A percentile compares a stretch with the other conserved stretches of the same genome.
phyloP scores from a whole-genome alignment of 2,888 invertebrate species.

The Schizaphis graminum region DNA sequence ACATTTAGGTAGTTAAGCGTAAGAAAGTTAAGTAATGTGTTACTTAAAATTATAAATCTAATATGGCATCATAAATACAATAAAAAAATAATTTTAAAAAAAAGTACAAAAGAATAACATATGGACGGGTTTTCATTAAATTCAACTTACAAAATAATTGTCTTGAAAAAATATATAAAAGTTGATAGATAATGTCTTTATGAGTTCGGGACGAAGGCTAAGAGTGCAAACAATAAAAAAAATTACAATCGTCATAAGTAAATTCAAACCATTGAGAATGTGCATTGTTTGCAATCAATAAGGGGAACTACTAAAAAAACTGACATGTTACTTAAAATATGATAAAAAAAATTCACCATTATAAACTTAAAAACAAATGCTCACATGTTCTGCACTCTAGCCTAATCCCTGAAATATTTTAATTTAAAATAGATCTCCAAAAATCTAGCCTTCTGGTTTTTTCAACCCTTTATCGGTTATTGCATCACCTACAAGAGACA shows the following conservation, averaged over 20 bases:
- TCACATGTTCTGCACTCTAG: conserved; percentile 70
- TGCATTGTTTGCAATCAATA: conserved; percentile 65
- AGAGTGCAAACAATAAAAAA: conserved; percentile 65
- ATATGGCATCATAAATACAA: conserved; percentile 65
- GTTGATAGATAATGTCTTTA: conserved; percentile 50
- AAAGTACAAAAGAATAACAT: conserved; percentile 65
- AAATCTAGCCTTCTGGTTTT: conserved; percentile 65
- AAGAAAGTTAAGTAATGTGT: conserved; percentile 60
- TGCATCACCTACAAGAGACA: conserved; percentile 66
- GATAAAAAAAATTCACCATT: conserved; percentile 45
- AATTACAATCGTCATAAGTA: conserved; percentile 58
- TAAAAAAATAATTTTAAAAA: conserved; percentile 62
- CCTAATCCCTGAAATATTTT: conserved; percentile 67
- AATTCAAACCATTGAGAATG: conserved; percentile 53
- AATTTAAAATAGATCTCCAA: conserved; percentile 62
- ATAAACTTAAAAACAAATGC: conserved; percentile 61
- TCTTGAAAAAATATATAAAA: conserved; percentile 63
- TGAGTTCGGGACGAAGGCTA: conserved; percentile 61
- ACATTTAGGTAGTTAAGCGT: conserved; percentile 55
- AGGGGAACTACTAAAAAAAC: conserved; percentile 61
- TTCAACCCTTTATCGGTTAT: conserved; percentile 65
- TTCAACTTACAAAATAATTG: conserved; percentile 63
- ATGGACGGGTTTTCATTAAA: conserved; percentile 62
- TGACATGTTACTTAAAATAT: conserved; percentile 63
- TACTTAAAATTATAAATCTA: conserved; percentile 63